Evolutionary conservation across 2,888 invertebrate genomes (phyloP).

Genomic region (Erannis defoliaria): DNA sequence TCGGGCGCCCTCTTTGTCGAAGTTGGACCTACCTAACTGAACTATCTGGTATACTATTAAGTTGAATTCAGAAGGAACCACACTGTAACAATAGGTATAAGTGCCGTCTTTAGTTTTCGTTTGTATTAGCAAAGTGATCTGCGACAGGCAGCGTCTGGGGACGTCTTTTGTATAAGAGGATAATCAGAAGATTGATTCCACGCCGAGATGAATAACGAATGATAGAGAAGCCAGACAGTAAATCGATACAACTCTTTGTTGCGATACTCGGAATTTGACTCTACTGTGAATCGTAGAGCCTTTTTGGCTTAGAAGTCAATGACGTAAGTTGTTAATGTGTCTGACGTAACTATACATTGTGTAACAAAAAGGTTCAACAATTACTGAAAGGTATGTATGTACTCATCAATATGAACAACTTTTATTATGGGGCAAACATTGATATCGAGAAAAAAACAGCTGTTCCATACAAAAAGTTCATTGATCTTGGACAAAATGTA

Average conservation of each 20-base stretch:
- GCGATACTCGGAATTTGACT: conserved; percentile 2
- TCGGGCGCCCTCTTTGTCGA: no score
- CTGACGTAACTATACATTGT: no score
- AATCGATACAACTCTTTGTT: conserved; percentile 43
- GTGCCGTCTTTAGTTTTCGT: conserved; percentile 29
- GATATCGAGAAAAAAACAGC: no score
- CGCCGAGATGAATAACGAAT: conserved; percentile 43
- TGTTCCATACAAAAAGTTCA: no score
- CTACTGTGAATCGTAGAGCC: background rate
- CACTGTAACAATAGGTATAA: conserved; percentile 14
- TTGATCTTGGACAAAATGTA: no score
- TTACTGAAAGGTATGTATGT: no score
- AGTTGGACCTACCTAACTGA: no score
- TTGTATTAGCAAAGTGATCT: conserved; percentile 36
- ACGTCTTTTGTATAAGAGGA: conserved; percentile 47
- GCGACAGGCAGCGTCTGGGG: conserved; percentile 41
- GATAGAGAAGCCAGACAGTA: conserved; percentile 37
- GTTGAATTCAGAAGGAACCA: conserved; percentile 5
- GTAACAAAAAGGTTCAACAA: no score
- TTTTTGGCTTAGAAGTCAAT: background rate
- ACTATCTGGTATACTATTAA: background rate
- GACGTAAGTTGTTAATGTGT: background rate
- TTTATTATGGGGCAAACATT: no score
- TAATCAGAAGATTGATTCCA: conserved; percentile 48
- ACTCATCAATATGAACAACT: no score